Percentiles rank a stretch among this genome's conserved stretches.
These are phyloP conservation scores for Mungos mungo DNA, from an alignment of 2,113 vertebrate species.

Conservation along the genomic window DNA sequence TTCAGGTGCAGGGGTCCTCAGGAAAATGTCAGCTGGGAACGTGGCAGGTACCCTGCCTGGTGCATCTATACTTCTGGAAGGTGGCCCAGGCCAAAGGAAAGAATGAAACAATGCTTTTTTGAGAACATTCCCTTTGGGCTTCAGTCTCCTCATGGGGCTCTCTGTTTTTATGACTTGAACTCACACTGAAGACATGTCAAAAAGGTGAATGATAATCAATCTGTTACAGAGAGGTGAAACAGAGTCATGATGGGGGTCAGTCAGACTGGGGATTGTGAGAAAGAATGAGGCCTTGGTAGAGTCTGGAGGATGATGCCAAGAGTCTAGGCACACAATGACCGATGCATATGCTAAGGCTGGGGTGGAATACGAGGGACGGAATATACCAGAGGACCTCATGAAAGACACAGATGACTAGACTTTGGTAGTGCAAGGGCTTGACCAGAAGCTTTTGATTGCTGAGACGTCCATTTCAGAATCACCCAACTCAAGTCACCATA, in stretches of 20 bases:
- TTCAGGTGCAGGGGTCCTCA: not conserved
- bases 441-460: not conserved
- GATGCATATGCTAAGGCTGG: accelerated
- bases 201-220: not conserved
- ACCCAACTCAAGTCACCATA: not conserved
- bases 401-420: not conserved
- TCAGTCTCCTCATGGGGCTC: not conserved
- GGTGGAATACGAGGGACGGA: too few relatives aligned
- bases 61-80: not conserved
- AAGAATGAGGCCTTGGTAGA: not conserved
- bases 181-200: not conserved
- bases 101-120: not conserved
- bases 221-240: not conserved
- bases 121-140: not conserved
- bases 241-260: too few relatives aligned
- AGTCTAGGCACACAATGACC: too few relatives aligned
- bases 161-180: not conserved
- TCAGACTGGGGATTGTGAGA: not conserved
- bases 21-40: too few relatives aligned
- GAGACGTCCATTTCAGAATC: not conserved
- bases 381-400: too few relatives aligned
- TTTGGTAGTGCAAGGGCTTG: not conserved
- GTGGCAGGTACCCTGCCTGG: not conserved
- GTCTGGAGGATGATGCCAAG: too few relatives aligned
- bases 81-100: accelerated